Base-by-base conservation (phyloP, 2,113 vertebrate species). In the Sterrhoptilus dennistouni region DNA sequence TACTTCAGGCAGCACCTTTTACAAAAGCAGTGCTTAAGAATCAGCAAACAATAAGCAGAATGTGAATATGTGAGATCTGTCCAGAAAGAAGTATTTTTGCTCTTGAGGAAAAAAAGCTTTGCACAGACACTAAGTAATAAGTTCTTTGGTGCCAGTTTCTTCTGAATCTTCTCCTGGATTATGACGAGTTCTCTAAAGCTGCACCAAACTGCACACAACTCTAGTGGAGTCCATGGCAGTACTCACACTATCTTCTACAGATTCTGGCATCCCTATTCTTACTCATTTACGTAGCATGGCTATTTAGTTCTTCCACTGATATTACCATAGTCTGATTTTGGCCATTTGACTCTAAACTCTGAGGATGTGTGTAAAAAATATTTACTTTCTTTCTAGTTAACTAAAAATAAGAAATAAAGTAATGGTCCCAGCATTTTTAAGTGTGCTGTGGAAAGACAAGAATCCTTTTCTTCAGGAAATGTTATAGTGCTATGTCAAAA, bases 271-370 rank as follows among this genome's bases (percentile, higher is more conserved):
- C 7, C 12, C 8, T 50, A 23, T 65, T 66, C 27, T 75, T 60
- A 54, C 2, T 53, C 17, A n/a, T 57, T 84, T 35, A 25, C 2
- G 1, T 33, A 13, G 1, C 9, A 29, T 28, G 5, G 14, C 44
- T 23, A n/a, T 56, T 60, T 45, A 53, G 10, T 28, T 64, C 16
- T 92, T 13, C 29, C 40, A 35, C 16, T 47, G 71, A 49, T 45
- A 13, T 60, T 65, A 63, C 5, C 2, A 1, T 14, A 49, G 27
- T 49, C 9, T 45, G 31, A 56, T 20, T 76, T 74, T 60, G 44
- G 17, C 29, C 29, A 17, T 90, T 78, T 31, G 7, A 29, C 23
- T 90, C 74, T 23, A 83, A 91, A n/a, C 6, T 65, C 38, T 40
- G 28, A 64, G 3, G 5, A 57, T n/a, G 5, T 31, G 2, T 29